phyloP scores from a whole-genome alignment of 2,797 vertebrate species.

The Myoxocephalus aenaeus region DNA sequence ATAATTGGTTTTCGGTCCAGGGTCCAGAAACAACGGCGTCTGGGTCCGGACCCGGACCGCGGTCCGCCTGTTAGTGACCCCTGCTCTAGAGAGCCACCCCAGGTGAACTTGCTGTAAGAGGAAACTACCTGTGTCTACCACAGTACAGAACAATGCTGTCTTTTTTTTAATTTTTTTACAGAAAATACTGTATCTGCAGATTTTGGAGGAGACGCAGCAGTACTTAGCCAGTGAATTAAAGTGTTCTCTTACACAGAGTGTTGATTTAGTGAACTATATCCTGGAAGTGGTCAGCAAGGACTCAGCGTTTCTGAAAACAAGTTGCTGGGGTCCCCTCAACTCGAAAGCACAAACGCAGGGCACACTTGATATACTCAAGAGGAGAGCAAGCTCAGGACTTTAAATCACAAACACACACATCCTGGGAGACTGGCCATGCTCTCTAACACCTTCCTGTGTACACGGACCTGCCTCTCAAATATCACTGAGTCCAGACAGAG shows the following conservation, averaged over 20 bases:
- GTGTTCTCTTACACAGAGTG: constrained; percentile 67
- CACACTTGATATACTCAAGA: constrained; percentile 35
- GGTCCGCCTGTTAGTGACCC: too few relatives aligned
- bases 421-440: constrained; percentile 53
- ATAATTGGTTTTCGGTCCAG: too few relatives aligned
- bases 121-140: constrained; percentile 68
- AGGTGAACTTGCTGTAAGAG: constrained; percentile 70
- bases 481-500: constrained; percentile 74
- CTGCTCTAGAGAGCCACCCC: constrained; percentile 61
- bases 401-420: constrained; percentile 44
- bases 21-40: too few relatives aligned
- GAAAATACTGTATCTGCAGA: constrained; percentile 71
- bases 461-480: constrained; percentile 71
- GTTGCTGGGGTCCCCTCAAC: constrained; percentile 42
- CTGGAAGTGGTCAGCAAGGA: constrained; percentile 68
- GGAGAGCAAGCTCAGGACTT: constrained; percentile 48
- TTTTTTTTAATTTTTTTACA: constrained; percentile 9
- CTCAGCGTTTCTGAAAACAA: constrained; percentile 61
- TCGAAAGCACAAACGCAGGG: constrained; percentile 9
- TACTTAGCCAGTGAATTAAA: constrained; percentile 58
- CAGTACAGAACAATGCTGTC: constrained; percentile 62
- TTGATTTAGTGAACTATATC: constrained; percentile 56
- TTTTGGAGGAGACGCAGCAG: constrained; percentile 60
- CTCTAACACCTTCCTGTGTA: constrained; percentile 67
- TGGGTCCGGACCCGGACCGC: too few relatives aligned